Base-by-base conservation (phyloP, 2,113 vertebrate genomes). In the Anolis carolinensis region DNA sequence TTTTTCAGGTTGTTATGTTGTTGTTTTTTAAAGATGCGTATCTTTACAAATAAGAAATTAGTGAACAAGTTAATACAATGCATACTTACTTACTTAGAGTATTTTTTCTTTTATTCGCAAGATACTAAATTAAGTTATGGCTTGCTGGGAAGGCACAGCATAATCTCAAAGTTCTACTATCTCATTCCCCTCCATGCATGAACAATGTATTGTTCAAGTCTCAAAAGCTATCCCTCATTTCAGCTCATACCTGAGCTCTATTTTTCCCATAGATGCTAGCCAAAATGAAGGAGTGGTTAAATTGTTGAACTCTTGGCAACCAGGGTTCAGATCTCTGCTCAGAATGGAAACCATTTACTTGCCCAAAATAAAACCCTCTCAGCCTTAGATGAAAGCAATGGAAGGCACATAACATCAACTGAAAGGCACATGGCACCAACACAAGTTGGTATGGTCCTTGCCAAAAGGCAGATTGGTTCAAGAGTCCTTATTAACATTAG, bases 221-320 rank as follows among this genome's bases (percentile, higher is more conserved):
- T 1, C 73, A 3, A 70, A 20, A 73, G 13, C 2, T 7, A 0
- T 0, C 25, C 32, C 2, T 48, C 0, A 8, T 59, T 78, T 59
- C 18, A 79, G 16, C 39, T 79, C 81, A 44, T 44, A 44, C 39
- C 39, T 44, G 39, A 44, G 39, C 39, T 44, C 85, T 91, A 89
- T 87, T 50, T 71, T 59, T 18, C 11, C 55, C 52, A 55, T 55
- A 55, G 52, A 10, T 55, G 6, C 2, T 55, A 55, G 52, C 10
- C 55, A 59, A 18, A 18, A 13, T 59, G 18, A 18, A 16, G 14
- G 14, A 59, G 55, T 14, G 3, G 11, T 18, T 59, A 16, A 2
- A 59, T 18, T 59, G 55, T 14, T 59, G 55, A 59, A 59, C 16
- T 55, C 52, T 55, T 10, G 52, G 52, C 14, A 18, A 59, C 11